Conservation (phyloP, 2,888 invertebrate species). For the Drosophila colorata region DNA sequence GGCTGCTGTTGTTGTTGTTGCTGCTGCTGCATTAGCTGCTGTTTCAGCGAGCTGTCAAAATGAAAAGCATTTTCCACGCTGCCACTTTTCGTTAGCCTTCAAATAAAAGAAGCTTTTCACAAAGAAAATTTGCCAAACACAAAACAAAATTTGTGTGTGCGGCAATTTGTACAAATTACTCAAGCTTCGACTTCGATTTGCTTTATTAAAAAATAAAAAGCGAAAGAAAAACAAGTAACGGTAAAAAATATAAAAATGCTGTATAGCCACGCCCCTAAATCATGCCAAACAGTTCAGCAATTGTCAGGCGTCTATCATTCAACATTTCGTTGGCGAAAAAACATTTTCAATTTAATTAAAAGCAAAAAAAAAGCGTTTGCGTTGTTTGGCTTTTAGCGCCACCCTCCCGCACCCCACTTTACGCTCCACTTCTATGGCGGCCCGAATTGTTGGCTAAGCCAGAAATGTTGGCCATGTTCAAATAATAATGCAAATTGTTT, state of each 20-base stretch:
- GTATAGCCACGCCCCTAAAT: conserved; percentile 12
- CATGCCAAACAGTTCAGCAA: conserved; percentile 7
- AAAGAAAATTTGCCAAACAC: conserved; percentile 5
- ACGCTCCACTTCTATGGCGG: not conserved
- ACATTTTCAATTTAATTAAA: conserved; percentile 80
- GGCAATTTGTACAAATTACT: conserved; percentile 78
- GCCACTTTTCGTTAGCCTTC: conserved; percentile 47
- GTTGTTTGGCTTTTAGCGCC: conserved; percentile 40
- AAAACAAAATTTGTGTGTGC: conserved; percentile 9
- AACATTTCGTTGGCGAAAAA: conserved; percentile 54
- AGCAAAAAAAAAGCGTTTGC: conserved; percentile 35
- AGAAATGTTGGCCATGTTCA: conserved; percentile 48
- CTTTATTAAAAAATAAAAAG: conserved; percentile 67
- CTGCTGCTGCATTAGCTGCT: conserved; percentile 34
- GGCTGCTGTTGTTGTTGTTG: conserved; percentile 2
- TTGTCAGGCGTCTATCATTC: conserved; percentile 53
- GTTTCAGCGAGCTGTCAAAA: conserved; percentile 55
- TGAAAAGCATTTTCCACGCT: conserved; percentile 63
- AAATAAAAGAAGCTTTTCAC: conserved; percentile 11
- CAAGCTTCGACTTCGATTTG: conserved; percentile 64
- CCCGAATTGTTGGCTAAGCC: conserved; percentile 55
- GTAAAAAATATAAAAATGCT: conserved; percentile 14
- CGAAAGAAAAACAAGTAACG: conserved; percentile 9
- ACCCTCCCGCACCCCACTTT: not conserved
- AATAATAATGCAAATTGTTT: conserved; percentile 75